Base-by-base conservation (phyloP, 2,797 vertebrate species). In the Urophycis tenuis region DNA sequence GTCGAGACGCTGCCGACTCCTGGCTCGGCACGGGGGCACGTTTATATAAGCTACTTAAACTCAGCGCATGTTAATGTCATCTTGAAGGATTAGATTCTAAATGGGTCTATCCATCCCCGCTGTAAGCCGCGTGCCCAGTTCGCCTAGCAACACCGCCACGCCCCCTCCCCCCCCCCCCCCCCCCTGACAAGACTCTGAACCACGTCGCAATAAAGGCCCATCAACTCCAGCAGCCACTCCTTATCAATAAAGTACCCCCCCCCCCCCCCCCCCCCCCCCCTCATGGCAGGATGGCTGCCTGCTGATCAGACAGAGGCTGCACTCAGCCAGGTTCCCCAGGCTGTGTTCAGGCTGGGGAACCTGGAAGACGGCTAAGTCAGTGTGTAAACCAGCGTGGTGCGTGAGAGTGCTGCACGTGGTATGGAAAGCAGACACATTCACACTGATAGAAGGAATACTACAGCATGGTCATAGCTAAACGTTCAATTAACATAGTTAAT, bases 11-110 rank as follows among this genome's bases (percentile, higher is more conserved):
- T 84, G 76, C 60, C 15, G 81, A 90, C 88, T 92, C 83, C 84
- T 85, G 85, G 85, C 86, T 82, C 89, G 86, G 87, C 88, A 86
- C 85, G 36, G 78, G 85, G 85, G 84, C 82, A 74, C 69, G 76
- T 92, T 92, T 91, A 88, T 88, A 87, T 92, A 93, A 92, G 92
- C 91, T 92, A 92, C 92, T 93, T 93, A 93, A 92, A 91, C 87
- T 90, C 88, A 15, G 87, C 74, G 77, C 89, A 90, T 90, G 92
- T 86, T 91, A 92, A 92, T 92, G 91, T 92, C 91, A 89, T 93
- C 91, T 93, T 92, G 90, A 89, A 91, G 91, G 92, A 93, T 93
- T 94, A 91, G 85, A 90, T 89, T 88, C 88, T 91, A 92, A 93
- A 93, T 90, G 87, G 90, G 84, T 85, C 92, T 90, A 90, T 90